These are phyloP conservation scores for Callipepla californica DNA, from an alignment of 2,113 vertebrate genomes.

Conservation along the genomic window DNA sequence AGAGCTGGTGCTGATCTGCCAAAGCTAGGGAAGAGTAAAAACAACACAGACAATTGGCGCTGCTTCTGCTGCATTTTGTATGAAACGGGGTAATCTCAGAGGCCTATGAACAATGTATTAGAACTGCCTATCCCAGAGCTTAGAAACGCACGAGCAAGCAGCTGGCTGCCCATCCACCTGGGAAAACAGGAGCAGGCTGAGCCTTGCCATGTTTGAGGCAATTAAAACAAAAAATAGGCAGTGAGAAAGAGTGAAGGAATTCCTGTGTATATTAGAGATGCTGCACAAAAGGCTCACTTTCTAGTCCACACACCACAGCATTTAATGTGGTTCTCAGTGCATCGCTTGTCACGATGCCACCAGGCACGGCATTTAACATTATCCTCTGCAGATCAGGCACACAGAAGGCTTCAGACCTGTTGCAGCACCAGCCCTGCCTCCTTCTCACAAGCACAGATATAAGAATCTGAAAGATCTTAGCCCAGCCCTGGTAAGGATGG, in stretches of 20 bases:
- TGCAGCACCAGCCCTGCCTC: neutral
- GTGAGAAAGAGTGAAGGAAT: neutral
- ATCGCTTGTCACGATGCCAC: neutral
- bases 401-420: neutral
- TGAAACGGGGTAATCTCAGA: neutral
- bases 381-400: neutral
- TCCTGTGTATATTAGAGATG: neutral
- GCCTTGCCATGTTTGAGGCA: neutral
- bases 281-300: neutral
- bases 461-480: neutral
- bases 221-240: neutral
- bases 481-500: neutral
- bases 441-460: neutral
- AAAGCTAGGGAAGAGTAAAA: neutral
- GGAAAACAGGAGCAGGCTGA: conserved; percentile 9
- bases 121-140: neutral
- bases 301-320: neutral
- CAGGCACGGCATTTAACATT: neutral
- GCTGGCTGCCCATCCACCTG: neutral
- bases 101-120: neutral
- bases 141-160: conserved; percentile 20
- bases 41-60: neutral
- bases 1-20: neutral
- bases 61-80: conserved; percentile 14
- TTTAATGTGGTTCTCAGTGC: neutral